These are phyloP conservation scores for Pseudorasbora parva DNA, from an alignment of 2,113 vertebrate genomes.

Conservation along the genomic window DNA sequence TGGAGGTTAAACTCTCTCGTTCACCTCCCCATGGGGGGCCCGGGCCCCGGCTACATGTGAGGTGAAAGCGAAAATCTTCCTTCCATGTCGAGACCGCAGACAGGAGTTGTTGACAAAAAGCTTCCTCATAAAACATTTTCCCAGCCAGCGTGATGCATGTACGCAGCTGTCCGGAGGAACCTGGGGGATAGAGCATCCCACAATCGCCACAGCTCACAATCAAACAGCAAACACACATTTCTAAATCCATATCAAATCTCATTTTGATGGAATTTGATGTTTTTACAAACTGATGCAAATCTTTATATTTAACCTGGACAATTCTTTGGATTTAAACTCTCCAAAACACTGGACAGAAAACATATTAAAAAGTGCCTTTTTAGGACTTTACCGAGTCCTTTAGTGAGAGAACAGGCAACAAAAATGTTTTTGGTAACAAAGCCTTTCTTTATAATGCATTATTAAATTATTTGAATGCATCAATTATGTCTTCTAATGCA, in stretches of 20 bases:
- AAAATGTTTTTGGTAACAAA: background rate
- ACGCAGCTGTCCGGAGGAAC: background rate
- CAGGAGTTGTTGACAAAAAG: slow-evolving; percentile 48
- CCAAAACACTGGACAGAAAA: background rate
- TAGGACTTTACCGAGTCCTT: background rate
- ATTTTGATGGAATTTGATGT: background rate
- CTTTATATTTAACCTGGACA: background rate
- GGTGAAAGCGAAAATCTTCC: slow-evolving; percentile 44
- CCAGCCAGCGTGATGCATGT: background rate
- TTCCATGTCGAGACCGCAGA: slow-evolving; percentile 39
- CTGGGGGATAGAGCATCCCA: background rate
- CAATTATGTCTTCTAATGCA: too few species aligned
- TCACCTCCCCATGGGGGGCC: slow-evolving; percentile 60
- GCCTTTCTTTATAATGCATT: too few species aligned
- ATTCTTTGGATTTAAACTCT: background rate
- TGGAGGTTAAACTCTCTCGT: slow-evolving; percentile 81
- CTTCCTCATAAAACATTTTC: slow-evolving; percentile 47
- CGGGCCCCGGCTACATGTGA: slow-evolving; percentile 45
- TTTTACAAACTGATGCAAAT: background rate
- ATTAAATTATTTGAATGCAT: too few species aligned
- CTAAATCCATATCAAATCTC: background rate
- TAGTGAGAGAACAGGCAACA: background rate
- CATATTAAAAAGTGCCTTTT: background rate
- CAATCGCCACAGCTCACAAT: background rate
- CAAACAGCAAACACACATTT: background rate